phyloP scores from a whole-genome alignment of 2,113 vertebrate genomes.

The Chaetorhynchus papuensis region DNA sequence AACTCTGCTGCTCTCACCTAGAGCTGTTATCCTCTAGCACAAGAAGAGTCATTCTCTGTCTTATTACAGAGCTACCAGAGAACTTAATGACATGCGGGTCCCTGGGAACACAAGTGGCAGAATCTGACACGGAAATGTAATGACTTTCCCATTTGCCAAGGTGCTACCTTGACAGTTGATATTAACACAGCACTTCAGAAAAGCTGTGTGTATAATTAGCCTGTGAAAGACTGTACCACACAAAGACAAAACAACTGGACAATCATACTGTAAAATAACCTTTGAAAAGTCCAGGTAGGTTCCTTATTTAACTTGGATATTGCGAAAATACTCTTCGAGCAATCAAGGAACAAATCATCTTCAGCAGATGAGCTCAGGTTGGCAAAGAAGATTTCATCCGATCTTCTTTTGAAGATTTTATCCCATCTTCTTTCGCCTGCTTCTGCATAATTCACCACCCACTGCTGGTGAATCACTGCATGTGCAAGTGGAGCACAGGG shows the following conservation, averaged over 20 bases:
- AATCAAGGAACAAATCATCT: background rate
- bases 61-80: too few relatives aligned
- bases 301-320: background rate
- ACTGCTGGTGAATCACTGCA: slow-evolving; percentile 57
- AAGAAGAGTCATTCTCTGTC: background rate
- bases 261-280: background rate
- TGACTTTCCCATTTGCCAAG: slow-evolving; percentile 8
- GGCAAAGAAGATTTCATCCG: background rate
- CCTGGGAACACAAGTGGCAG: slow-evolving; percentile 1
- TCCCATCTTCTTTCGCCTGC: background rate
- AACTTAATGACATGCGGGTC: background rate
- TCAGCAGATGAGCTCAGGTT: background rate
- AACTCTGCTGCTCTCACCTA: background rate
- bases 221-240: background rate
- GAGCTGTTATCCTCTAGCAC: background rate
- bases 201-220: background rate
- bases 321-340: background rate
- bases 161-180: background rate
- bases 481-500: slow-evolving; percentile 29
- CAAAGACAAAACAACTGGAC: background rate
- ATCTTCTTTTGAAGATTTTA: background rate
- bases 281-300: background rate
- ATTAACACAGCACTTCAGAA: background rate
- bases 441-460: slow-evolving; percentile 40
- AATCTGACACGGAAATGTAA: background rate